A percentile compares a stretch with the other conserved stretches of the same genome.
Evolutionary conservation across 1,140 invertebrate genomes (phyloP).

Genomic region (Belonocnema kinseyi): DNA sequence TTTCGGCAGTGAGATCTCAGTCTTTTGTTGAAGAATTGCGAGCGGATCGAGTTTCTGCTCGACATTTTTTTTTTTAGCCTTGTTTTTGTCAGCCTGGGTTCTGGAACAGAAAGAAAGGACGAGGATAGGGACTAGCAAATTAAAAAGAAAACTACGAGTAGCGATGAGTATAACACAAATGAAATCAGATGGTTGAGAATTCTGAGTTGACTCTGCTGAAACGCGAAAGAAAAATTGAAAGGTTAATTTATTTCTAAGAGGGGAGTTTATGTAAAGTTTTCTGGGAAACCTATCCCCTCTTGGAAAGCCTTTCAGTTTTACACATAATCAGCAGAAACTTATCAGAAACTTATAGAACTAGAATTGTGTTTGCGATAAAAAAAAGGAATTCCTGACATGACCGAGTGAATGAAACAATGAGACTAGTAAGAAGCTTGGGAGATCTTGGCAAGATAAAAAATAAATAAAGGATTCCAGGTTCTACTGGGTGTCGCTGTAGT

Average conservation of each 20-base stretch:
- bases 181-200: conserved; percentile 1
- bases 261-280: too few species aligned
- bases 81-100: conserved; percentile 27
- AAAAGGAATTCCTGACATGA: conserved; percentile 23
- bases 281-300: too few species aligned
- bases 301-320: too few species aligned
- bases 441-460: neutral
- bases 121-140: conserved; percentile 69
- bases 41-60: conserved; percentile 1
- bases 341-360: too few species aligned
- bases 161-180: conserved; percentile 45
- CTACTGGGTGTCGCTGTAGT: conserved; percentile 13
- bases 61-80: neutral
- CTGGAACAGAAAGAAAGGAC: conserved; percentile 73
- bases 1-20: neutral
- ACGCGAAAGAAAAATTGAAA: too few species aligned
- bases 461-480: conserved; percentile 21
- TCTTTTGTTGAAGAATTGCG: conserved; percentile 5
- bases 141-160: conserved; percentile 62
- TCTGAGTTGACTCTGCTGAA: too few species aligned
- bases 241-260: too few species aligned
- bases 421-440: conserved; percentile 50
- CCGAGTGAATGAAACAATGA: too few species aligned
- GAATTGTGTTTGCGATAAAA: neutral
- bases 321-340: too few species aligned